Conservation (phyloP, 2,113 vertebrate species). For the Nannospalax galili region DNA sequence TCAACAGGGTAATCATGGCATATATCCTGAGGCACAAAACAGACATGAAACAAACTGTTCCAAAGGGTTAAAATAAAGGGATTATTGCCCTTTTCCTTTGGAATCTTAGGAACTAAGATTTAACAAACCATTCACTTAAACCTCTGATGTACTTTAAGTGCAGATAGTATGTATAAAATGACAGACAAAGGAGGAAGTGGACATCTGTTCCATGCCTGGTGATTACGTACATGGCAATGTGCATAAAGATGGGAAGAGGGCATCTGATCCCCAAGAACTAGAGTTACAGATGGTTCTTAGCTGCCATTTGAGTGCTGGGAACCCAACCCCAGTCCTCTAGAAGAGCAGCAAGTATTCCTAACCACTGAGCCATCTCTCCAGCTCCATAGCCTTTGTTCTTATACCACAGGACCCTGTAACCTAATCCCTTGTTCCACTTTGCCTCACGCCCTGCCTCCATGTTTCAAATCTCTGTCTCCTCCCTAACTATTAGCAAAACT, state of each 20-base stretch:
- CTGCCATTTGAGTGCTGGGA: too few relatives aligned
- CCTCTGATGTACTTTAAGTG: not conserved
- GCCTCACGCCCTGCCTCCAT: not conserved
- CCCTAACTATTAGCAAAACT: not conserved
- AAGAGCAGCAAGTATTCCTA: too few relatives aligned
- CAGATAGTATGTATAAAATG: not conserved
- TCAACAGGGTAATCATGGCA: not conserved
- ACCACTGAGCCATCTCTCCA: too few relatives aligned
- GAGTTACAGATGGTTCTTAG: too few relatives aligned
- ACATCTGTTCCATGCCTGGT: not conserved
- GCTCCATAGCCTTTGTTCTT: not conserved
- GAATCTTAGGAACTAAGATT: not conserved
- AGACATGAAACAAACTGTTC: slow-evolving; percentile 23
- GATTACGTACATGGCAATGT: too few relatives aligned
- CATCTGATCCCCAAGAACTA: too few relatives aligned
- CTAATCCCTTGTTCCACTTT: fast-evolving
- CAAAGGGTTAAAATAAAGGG: slow-evolving; percentile 23
- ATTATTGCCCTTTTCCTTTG: not conserved
- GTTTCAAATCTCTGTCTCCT: not conserved
- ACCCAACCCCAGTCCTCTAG: too few relatives aligned
- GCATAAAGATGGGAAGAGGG: too few relatives aligned
- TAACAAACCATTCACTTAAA: not conserved
- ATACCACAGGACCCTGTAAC: not conserved
- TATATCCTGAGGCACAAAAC: not conserved
- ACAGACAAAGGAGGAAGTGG: not conserved